phyloP scores from a whole-genome alignment of 2,888 invertebrate genomes.

The Brachyopa scutellaris region DNA sequence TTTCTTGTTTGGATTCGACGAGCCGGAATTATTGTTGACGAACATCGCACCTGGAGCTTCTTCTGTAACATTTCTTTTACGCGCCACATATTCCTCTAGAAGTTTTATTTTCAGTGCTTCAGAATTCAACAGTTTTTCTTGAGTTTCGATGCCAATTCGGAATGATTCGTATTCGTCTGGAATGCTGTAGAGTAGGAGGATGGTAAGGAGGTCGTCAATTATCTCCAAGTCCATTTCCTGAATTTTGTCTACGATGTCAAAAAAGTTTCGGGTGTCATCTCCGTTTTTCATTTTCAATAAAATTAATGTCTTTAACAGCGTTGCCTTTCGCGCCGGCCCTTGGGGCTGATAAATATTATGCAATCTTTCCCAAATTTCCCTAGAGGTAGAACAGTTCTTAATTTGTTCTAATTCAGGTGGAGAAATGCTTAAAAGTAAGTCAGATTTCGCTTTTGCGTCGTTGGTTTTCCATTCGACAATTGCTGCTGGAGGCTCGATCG shows the following conservation, averaged over 20 bases:
- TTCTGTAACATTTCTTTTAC: not conserved
- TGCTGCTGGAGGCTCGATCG: not conserved
- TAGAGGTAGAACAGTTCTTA: slow-evolving; percentile 40
- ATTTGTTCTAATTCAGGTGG: slow-evolving; percentile 51
- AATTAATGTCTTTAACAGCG: slow-evolving; percentile 31
- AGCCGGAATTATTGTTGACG: not conserved
- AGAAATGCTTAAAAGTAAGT: slow-evolving; percentile 34
- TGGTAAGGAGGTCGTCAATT: slow-evolving; percentile 31
- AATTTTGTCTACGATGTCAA: slow-evolving; percentile 38
- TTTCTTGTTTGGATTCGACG: not conserved
- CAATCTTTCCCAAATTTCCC: slow-evolving; percentile 43
- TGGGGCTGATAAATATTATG: slow-evolving; percentile 20
- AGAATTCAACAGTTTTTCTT: slow-evolving; percentile 23
- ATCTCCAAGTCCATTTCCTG: slow-evolving; percentile 33
- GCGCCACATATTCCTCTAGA: not conserved
- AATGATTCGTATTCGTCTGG: slow-evolving; percentile 3
- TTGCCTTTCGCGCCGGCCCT: slow-evolving; percentile 35
- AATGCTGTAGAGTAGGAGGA: slow-evolving; percentile 51
- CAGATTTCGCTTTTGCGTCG: slow-evolving; percentile 48
- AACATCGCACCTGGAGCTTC: not conserved
- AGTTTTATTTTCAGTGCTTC: not conserved
- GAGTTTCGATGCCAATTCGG: slow-evolving; percentile 39
- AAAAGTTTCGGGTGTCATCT: slow-evolving; percentile 38
- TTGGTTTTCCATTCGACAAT: slow-evolving; percentile 11
- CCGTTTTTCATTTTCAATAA: slow-evolving; percentile 18